Conservation (phyloP, 1,140 invertebrate genomes). For the Megalopta genalis region DNA sequence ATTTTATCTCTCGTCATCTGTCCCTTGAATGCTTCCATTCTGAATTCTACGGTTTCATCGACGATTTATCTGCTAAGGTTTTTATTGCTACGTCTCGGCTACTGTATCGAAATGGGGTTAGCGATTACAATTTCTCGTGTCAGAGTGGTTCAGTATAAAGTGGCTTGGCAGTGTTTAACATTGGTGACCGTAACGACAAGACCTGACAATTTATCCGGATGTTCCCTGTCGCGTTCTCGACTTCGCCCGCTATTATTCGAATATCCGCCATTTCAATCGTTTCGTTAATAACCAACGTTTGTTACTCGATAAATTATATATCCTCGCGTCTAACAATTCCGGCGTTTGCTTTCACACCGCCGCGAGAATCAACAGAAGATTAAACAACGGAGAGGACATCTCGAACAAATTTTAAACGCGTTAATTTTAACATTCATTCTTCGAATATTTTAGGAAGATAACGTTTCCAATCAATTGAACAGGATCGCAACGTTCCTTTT, state of each 20-base stretch:
- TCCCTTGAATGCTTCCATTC: background rate
- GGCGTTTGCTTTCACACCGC: too few species aligned
- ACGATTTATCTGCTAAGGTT: conserved; percentile 14
- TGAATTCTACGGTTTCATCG: background rate
- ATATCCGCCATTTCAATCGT: conserved; percentile 3
- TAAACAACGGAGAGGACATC: too few species aligned
- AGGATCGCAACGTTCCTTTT: too few species aligned
- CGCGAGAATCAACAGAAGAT: too few species aligned
- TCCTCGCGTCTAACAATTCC: too few species aligned
- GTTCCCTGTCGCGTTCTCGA: background rate
- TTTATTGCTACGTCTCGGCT: conserved; percentile 29
- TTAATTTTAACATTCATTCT: too few species aligned
- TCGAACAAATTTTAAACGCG: too few species aligned
- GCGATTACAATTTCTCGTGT: conserved; percentile 20
- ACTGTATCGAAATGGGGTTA: conserved; percentile 35
- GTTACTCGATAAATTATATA: too few species aligned
- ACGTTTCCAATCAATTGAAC: too few species aligned
- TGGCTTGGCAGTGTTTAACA: conserved; percentile 56
- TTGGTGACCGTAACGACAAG: conserved; percentile 34
- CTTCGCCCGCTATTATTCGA: background rate
- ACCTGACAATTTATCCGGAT: conserved; percentile 18
- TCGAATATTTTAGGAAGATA: too few species aligned
- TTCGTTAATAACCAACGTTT: too few species aligned
- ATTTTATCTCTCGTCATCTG: background rate
- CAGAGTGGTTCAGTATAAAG: conserved; percentile 15